Evolutionary conservation across 2,888 invertebrate species (phyloP).

Genomic region (Pasiphila rectangulata): DNA sequence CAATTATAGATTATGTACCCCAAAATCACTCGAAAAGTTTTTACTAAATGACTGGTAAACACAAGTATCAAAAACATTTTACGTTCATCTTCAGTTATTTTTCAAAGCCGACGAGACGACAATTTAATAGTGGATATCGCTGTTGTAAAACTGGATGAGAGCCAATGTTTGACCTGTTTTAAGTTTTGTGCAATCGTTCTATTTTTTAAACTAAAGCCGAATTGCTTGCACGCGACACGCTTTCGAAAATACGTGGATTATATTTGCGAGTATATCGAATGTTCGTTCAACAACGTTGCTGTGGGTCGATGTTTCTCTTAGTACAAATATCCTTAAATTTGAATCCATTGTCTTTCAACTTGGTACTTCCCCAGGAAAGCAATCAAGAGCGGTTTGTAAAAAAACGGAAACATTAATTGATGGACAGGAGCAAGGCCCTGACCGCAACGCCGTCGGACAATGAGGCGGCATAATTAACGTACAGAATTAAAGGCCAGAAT

Average conservation of each 20-base stretch:
- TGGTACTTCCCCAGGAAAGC: conserved; percentile 59
- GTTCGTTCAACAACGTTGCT: conserved; percentile 7
- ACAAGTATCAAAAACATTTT: conserved; percentile 24
- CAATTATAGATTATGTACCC: background rate
- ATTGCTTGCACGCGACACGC: conserved; percentile 65
- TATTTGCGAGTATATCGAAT: conserved; percentile 12
- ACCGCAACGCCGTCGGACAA: conserved; percentile 56
- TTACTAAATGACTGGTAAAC: conserved; percentile 24
- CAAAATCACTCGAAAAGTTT: conserved; percentile 2
- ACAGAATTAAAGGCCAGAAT: conserved; percentile 34
- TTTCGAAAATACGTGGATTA: conserved; percentile 35
- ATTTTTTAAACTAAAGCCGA: conserved; percentile 74
- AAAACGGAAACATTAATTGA: conserved; percentile 77
- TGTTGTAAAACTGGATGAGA: conserved; percentile 63
- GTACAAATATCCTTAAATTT: conserved; percentile 41
- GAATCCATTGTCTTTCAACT: conserved; percentile 66
- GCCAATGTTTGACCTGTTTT: conserved; percentile 70
- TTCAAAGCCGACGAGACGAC: conserved; percentile 53
- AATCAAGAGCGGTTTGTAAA: conserved; percentile 66
- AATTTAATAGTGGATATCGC: conserved; percentile 61
- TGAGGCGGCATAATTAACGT: conserved; percentile 45
- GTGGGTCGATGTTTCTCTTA: conserved; percentile 3
- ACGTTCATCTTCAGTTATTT: conserved; percentile 40
- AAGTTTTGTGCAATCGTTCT: conserved; percentile 79
- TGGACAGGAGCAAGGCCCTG: conserved; percentile 66